These are phyloP conservation scores for Thumatha senex DNA, from an alignment of 2,888 invertebrate genomes.

Conservation along the genomic window DNA sequence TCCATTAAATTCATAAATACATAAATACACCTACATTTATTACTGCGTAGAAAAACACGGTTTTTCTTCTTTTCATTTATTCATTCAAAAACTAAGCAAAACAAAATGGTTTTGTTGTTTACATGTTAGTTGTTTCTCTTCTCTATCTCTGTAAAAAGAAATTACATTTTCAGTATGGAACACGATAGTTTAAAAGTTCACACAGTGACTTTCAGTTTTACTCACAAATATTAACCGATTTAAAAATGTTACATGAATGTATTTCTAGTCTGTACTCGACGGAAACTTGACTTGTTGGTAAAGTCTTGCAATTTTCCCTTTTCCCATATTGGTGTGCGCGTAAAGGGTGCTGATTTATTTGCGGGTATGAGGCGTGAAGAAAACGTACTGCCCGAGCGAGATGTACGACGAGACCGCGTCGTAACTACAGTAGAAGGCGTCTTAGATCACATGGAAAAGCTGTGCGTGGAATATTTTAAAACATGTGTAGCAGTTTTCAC, in stretches of 20 bases:
- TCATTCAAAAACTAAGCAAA: too few relatives aligned
- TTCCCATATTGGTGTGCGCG: constrained; percentile 54
- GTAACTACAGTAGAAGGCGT: constrained; percentile 51
- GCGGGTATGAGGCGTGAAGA: constrained; percentile 80
- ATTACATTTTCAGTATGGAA: neutral
- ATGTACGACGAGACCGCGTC: constrained; percentile 67
- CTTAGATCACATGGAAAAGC: constrained; percentile 42
- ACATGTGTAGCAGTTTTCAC: constrained; percentile 41
- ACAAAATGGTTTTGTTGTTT: too few relatives aligned
- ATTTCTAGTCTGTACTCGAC: constrained; percentile 17
- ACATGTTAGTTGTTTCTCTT: too few relatives aligned
- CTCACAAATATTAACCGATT: constrained; percentile 15
- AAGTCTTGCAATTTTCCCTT: constrained; percentile 62
- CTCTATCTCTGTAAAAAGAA: too few relatives aligned
- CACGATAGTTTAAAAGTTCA: too few relatives aligned
- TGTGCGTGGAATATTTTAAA: constrained; percentile 43
- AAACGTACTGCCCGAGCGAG: constrained; percentile 75
- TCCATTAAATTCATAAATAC: too few relatives aligned
- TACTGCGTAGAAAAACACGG: too few relatives aligned
- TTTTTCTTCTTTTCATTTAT: too few relatives aligned
- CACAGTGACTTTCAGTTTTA: constrained; percentile 1
- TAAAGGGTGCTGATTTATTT: constrained; percentile 75
- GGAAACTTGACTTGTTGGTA: constrained; percentile 37
- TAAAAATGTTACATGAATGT: constrained; percentile 13
- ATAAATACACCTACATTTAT: too few relatives aligned